phyloP scores from a whole-genome alignment of 2,113 vertebrate species.

The Symphodus melops region DNA sequence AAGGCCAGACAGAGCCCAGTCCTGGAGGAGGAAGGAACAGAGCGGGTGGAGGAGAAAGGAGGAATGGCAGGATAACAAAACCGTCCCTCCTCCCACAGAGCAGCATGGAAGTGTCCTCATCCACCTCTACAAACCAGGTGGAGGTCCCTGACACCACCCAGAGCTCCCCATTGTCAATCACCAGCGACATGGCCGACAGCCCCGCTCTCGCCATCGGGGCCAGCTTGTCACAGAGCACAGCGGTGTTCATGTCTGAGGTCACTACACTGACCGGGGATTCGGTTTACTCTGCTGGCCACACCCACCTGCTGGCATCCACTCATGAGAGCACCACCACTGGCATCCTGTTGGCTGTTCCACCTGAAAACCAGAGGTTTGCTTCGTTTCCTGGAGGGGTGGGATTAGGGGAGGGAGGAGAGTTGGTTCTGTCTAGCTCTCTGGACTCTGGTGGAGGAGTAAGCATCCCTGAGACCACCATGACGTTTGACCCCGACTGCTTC shows the following conservation, averaged over 20 bases:
- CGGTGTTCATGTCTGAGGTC: constrained; percentile 98
- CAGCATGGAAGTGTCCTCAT: constrained; percentile 97
- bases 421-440: constrained; percentile 94
- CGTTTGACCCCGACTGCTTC: constrained; percentile 99
- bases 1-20: constrained; percentile 93
- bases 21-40: constrained; percentile 85
- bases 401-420: constrained; percentile 85
- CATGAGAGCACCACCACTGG: constrained; percentile 84
- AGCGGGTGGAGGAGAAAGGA: constrained; percentile 88
- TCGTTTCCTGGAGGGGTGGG: constrained; percentile 91
- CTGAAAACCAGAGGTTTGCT: constrained; percentile 95
- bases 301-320: constrained; percentile 91
- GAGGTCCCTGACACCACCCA: constrained; percentile 99
- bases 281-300: constrained; percentile 93
- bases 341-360: constrained; percentile 93
- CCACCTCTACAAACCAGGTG: constrained; percentile 92
- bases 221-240: constrained; percentile 92
- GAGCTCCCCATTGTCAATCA: constrained; percentile 96
- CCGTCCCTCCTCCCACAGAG: constrained; percentile 94
- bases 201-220: constrained; percentile 93
- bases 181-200: constrained; percentile 96
- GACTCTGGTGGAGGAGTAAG: constrained; percentile 88
- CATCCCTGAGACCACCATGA: constrained; percentile 95
- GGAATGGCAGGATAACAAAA: constrained; percentile 94
- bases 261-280: constrained; percentile 89